These are phyloP conservation scores for Peromyscus aztecus DNA, from an alignment of 2,797 vertebrate genomes.

Conservation along the genomic window DNA sequence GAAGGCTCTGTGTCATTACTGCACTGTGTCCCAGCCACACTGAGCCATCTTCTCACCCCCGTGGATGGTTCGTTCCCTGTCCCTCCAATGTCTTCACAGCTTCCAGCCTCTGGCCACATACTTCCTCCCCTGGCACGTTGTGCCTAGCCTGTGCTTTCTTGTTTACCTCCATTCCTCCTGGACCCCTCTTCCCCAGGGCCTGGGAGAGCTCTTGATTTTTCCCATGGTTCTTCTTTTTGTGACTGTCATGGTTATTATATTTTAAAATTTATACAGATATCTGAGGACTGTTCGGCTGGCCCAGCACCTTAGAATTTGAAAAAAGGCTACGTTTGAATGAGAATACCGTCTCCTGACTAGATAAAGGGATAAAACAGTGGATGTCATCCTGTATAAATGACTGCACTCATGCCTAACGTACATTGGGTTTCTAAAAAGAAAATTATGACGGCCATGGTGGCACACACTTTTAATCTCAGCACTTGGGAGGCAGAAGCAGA, in stretches of 20 bases:
- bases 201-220: neutral
- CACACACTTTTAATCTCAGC: neutral
- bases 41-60: neutral
- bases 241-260: constrained; percentile 69
- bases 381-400: constrained; percentile 80
- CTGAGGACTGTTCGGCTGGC: constrained; percentile 91
- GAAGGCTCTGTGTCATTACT: neutral
- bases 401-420: constrained; percentile 88
- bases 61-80: neutral
- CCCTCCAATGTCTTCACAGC: neutral
- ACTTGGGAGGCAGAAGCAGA: neutral
- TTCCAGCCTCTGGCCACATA: neutral
- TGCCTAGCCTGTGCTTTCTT: neutral
- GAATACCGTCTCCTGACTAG: constrained; percentile 88
- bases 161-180: too few species aligned
- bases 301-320: constrained; percentile 88
- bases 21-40: fast-evolving
- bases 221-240: neutral
- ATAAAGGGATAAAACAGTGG: constrained; percentile 87
- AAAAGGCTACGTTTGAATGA: constrained; percentile 89
- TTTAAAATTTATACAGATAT: constrained; percentile 89
- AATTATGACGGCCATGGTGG: constrained; percentile 65
- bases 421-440: constrained; percentile 91
- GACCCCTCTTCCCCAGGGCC: neutral
- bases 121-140: neutral